A percentile compares a stretch with the other conserved stretches of the same genome.
Evolutionary conservation across 37 sponge, comb jelly and placozoan genomes (phyloP).

Genomic region (Bolinopsis microptera): DNA sequence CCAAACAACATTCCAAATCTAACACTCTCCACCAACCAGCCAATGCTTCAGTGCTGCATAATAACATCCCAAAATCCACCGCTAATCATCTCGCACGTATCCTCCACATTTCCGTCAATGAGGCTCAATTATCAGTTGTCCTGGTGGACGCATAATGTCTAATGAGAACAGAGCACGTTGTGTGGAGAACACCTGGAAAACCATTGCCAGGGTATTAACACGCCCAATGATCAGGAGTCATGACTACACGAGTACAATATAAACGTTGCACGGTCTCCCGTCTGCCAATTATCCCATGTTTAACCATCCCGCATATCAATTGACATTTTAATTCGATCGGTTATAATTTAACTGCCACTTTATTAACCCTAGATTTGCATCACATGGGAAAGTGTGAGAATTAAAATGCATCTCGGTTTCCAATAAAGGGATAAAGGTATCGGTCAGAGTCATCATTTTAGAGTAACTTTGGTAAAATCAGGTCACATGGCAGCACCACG

Average conservation of each 20-base stretch:
- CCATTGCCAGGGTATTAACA: neutral
- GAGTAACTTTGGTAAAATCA: conserved; percentile 46
- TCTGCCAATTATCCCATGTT: neutral
- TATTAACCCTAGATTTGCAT: neutral
- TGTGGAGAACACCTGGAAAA: neutral
- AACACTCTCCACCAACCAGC: too few species aligned
- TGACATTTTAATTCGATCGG: neutral
- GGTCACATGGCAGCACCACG: neutral
- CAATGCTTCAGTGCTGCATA: too few species aligned
- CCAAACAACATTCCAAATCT: too few species aligned
- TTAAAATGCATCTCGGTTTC: neutral
- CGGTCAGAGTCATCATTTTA: neutral
- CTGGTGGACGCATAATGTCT: neutral
- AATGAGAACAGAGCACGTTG: neutral
- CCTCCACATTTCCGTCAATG: too few species aligned
- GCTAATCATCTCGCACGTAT: too few species aligned
- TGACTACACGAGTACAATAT: neutral
- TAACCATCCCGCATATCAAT: neutral
- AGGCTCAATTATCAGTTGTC: neutral
- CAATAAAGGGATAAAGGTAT: neutral
- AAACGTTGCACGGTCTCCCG: neutral
- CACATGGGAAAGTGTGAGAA: neutral
- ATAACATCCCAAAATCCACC: too few species aligned
- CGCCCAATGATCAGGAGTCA: neutral
- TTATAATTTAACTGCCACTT: neutral